phyloP scores from a whole-genome alignment of 23 tunicate genomes.

The Clavelina lepadiformis region DNA sequence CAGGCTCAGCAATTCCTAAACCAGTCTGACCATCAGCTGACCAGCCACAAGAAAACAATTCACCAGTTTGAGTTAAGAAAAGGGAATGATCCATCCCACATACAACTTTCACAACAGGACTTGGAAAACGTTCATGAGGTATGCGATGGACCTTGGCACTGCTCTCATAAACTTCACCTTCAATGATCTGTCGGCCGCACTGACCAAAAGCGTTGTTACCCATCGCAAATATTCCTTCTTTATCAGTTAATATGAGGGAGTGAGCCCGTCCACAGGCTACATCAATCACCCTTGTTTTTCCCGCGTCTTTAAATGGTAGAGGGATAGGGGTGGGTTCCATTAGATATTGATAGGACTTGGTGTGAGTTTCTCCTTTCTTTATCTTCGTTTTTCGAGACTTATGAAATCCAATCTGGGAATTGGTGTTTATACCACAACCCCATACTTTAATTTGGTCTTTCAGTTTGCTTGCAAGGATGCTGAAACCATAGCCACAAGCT shows the following conservation, averaged over 20 bases:
- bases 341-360: conserved; percentile 26
- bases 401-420: conserved; percentile 85
- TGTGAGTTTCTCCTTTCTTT: neutral
- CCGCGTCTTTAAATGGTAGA: conserved; percentile 40
- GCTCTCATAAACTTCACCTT: conserved; percentile 74
- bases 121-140: conserved; percentile 40
- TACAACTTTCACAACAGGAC: conserved; percentile 44
- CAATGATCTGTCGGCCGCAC: conserved; percentile 74
- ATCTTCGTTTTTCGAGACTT: neutral
- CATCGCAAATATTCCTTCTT: conserved; percentile 61
- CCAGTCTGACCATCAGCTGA: conserved; percentile 97
- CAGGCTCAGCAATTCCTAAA: conserved; percentile 26
- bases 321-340: conserved; percentile 69
- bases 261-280: conserved; percentile 89
- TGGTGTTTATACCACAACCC: conserved; percentile 83
- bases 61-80: conserved; percentile 60
- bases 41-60: conserved; percentile 89
- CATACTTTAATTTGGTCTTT: conserved; percentile 40
- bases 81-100: conserved; percentile 96
- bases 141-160: conserved; percentile 55
- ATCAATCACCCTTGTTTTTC: conserved; percentile 49
- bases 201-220: conserved; percentile 91
- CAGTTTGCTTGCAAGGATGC: conserved; percentile 36
- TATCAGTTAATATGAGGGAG: conserved; percentile 65
- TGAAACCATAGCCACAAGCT: conserved; percentile 90